These are phyloP conservation scores for Eristalinus aeneus DNA, from an alignment of 2,888 invertebrate species.

Conservation along the genomic window DNA sequence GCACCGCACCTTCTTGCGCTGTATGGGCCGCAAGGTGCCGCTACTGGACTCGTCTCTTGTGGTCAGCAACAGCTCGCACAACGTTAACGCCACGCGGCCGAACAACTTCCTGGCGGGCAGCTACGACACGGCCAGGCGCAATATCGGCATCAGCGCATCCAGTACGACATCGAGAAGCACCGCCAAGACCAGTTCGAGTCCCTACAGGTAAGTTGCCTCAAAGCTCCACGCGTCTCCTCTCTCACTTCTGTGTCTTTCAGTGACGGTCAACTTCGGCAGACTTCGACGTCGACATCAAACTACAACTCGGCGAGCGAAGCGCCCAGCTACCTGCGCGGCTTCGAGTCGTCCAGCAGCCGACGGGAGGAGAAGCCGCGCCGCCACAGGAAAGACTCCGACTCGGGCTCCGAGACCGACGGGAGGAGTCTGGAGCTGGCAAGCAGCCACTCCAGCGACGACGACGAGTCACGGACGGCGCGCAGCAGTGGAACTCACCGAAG, in stretches of 20 bases:
- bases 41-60: slow-evolving; percentile 88
- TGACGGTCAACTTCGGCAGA: slow-evolving; percentile 91
- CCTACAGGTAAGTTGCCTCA: slow-evolving; percentile 86
- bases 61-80: slow-evolving; percentile 88
- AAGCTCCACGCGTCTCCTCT: not conserved
- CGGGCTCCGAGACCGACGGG: slow-evolving; percentile 90
- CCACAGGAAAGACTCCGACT: slow-evolving; percentile 86
- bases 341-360: slow-evolving; percentile 76
- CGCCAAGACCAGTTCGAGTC: slow-evolving; percentile 96
- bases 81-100: slow-evolving; percentile 83
- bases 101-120: slow-evolving; percentile 78
- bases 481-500: slow-evolving; percentile 81
- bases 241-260: slow-evolving; percentile 79
- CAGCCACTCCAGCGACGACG: slow-evolving; percentile 97
- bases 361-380: slow-evolving; percentile 78
- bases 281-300: slow-evolving; percentile 92
- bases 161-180: slow-evolving; percentile 97
- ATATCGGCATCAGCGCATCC: slow-evolving; percentile 96
- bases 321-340: slow-evolving; percentile 86
- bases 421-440: slow-evolving; percentile 95
- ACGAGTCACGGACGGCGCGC: slow-evolving; percentile 83
- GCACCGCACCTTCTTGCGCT: slow-evolving; percentile 84
- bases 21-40: slow-evolving; percentile 91
- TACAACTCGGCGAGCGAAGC: slow-evolving; percentile 91
- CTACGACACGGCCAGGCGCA: slow-evolving; percentile 85